Conservation (phyloP, 53 echinoderm and acorn worm species). For the Holothuria leucospilota region DNA sequence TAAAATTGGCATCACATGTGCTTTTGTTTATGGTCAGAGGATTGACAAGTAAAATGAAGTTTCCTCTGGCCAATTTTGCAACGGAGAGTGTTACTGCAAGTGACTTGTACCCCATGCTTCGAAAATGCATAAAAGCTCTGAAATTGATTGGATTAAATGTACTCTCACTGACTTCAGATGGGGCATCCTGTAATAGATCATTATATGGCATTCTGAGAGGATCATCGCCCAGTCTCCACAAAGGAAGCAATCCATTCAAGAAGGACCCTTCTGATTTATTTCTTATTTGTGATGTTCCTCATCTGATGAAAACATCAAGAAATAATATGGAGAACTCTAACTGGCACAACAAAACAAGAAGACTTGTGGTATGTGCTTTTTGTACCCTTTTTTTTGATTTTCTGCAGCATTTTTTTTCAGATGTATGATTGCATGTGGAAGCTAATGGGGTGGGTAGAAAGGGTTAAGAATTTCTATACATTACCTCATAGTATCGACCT, state of each 20-base stretch:
- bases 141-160: neutral
- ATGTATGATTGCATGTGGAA: no score
- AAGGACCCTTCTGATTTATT: neutral
- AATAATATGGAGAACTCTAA: conserved; percentile 11
- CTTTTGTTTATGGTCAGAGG: conserved; percentile 10
- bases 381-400: neutral
- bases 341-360: conserved; percentile 7
- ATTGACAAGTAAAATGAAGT: neutral
- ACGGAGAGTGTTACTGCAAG: neutral
- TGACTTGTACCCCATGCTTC: neutral
- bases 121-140: neutral
- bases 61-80: conserved; percentile 1
- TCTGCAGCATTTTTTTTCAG: no score
- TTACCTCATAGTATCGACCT: no score
- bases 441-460: no score
- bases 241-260: neutral
- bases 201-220: neutral
- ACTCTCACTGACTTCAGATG: neutral
- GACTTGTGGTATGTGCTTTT: neutral
- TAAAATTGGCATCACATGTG: neutral
- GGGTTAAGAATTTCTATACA: no score
- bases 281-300: neutral
- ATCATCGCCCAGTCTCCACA: neutral
- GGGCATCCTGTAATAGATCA: neutral
- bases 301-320: conserved; percentile 1